These are phyloP conservation scores for Rhadinocentrus ornatus DNA, from an alignment of 2,797 vertebrate species.

Conservation along the genomic window DNA sequence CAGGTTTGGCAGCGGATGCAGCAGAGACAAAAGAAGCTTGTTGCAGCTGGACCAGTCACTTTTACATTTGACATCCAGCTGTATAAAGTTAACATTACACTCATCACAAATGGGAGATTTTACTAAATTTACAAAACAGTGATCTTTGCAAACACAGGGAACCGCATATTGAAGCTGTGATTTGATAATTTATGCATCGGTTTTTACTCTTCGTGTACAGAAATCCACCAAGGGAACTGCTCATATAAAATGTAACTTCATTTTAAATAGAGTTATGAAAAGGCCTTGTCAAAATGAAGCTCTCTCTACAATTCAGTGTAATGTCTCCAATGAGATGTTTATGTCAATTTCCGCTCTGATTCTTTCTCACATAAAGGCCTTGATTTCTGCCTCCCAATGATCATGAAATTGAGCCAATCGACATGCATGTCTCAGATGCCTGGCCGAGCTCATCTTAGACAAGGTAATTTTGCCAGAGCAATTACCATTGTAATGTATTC, in stretches of 20 bases:
- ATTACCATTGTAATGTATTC: conserved; percentile 97
- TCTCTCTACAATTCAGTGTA: conserved; percentile 61
- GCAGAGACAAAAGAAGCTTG: conserved; percentile 8
- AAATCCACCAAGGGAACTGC: conserved; percentile 15
- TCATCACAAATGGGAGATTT: not conserved
- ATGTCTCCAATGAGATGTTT: conserved; percentile 73
- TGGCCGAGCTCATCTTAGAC: conserved; percentile 86
- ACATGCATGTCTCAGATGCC: conserved; percentile 85
- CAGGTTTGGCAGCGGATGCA: conserved; percentile 20
- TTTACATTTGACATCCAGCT: conserved; percentile 12
- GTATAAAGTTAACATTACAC: conserved; percentile 18
- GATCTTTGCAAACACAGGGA: conserved; percentile 29
- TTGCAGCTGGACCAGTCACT: not conserved
- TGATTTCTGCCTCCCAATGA: conserved; percentile 86
- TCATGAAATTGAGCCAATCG: conserved; percentile 90
- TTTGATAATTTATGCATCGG: conserved; percentile 11
- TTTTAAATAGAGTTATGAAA: conserved; percentile 81
- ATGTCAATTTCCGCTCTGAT: conserved; percentile 77
- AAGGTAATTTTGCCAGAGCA: conserved; percentile 94
- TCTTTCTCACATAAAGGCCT: conserved; percentile 75
- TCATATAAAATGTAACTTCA: conserved; percentile 43
- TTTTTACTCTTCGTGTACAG: not conserved
- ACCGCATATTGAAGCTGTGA: not conserved
- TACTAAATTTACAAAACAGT: conserved; percentile 13
- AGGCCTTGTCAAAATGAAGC: conserved; percentile 75